Evolutionary conservation across 2,113 vertebrate species (phyloP), one percentile per base, ranked within the genome.

Genomic region (Lagenorhynchus albirostris): DNA sequence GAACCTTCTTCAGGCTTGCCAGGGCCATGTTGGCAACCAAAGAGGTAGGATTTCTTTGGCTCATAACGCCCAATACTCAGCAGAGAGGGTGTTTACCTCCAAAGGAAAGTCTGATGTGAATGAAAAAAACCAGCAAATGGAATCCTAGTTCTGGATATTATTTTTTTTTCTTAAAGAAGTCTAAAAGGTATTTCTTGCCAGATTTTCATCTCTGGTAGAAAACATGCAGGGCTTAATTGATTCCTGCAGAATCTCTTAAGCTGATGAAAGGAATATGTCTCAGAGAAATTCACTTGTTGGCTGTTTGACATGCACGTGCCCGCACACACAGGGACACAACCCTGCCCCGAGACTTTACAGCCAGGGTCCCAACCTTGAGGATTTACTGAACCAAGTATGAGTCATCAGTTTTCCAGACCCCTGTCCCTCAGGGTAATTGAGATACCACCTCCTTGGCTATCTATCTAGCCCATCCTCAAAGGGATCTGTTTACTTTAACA

Each of bases 321-420:
- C 13, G 4, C 79, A 96, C 96, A 96, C 70, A 74, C 23, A 79
- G 31, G 79, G 50, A 88, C 89, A 86, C 20, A 83, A 38, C 81
- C 36, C 89, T 94, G 93, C 91, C 76, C 97, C 88, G 63, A 95
- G 90, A 97, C 44, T 73, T 74, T 31, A 70, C 87, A 95, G 67
- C 0, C 50, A 97, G 93, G 95, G 63, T 97, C 77, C 79, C 13
- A 50, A 97, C 94, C 80, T 70, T 76, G 17, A 79, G 79, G 29
- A 26, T 23, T 33, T 95, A 96, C 92, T 76, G 74, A 68, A 96
- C 15, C 96, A 95, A 97, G 80, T 58, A 79, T 97, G 96, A 82
- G 96, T 98, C 98, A 98, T 97, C 96, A 63, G 83, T 98, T 98
- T 96, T 98, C 97, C 93, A 98, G 98, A 98, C 96, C 96, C 58